Base-by-base conservation (phyloP, 2,888 invertebrate genomes). In the Linnaemya tessellans region DNA sequence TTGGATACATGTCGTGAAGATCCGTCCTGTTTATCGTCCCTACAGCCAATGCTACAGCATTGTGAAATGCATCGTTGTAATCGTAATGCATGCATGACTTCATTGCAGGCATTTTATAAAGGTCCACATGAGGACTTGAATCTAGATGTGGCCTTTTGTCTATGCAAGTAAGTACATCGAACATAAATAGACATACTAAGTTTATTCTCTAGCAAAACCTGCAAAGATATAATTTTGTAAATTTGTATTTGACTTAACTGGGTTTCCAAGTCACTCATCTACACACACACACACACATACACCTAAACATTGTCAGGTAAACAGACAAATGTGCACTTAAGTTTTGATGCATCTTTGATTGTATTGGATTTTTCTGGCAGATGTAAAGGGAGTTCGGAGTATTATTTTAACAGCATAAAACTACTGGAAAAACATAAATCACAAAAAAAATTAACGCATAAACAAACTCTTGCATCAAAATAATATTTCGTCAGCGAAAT, bases 131-230 rank as follows among this genome's bases (percentile, higher is more conserved):
- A 96, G 88, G 95, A 95, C 88, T 96, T 97, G 95, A 97, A 97
- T 91, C 94, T 97, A 87, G 97, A 97, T 93, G 96, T 97, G 89
- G 98, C 97, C 88, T 97, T 97, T 93, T 98, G 98, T 92, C 94
- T 97, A 84, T 98, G 98, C 97, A 97, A 96, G 97, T 97, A 93
- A 95, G 96, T 94, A 67, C 13, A 43, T 49, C n/a, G 18, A 43
- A 30, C 15, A 62, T 20, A 25, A 56, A 80, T 7, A 65, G 11
- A 30, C 30, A 79, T 41, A 25, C n/a, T 8, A 38, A 56, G n/a
- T 4, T 49, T 35, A 2, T 41, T 8, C 9, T 9, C 8, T 0
- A 25, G 1, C 70, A 56, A n/a, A 56, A n/a, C n/a, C n/a, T 13
- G 10, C 35, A 49, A 0, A 51, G 30, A 22, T 43, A 56, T 18